Evolutionary conservation across 2,888 invertebrate genomes (phyloP).

Genomic region (Noctua comes): DNA sequence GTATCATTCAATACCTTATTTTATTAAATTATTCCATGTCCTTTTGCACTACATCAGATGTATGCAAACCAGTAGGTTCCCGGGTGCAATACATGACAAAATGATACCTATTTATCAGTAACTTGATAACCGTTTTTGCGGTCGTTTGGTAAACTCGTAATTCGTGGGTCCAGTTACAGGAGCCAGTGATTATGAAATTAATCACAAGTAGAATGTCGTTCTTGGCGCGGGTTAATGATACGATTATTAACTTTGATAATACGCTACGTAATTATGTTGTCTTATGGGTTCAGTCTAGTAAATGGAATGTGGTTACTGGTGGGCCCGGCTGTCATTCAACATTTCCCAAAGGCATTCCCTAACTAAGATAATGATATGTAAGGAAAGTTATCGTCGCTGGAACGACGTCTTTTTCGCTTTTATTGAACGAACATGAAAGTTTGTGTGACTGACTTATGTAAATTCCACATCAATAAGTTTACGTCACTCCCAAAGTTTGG

Average conservation of each 20-base stretch:
- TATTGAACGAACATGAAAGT: neutral
- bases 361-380: neutral
- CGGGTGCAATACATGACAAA: conserved; percentile 3
- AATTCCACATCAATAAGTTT: neutral
- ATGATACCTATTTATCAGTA: conserved; percentile 9
- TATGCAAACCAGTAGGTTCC: conserved; percentile 11
- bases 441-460: neutral
- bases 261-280: neutral
- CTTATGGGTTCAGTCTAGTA: too few relatives aligned
- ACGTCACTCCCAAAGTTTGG: neutral
- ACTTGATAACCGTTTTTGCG: conserved; percentile 20
- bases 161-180: conserved; percentile 28
- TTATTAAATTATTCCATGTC: conserved; percentile 11
- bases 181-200: conserved; percentile 22
- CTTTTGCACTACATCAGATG: neutral
- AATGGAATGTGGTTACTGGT: conserved; percentile 12
- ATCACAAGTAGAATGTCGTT: conserved; percentile 23
- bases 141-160: conserved; percentile 25
- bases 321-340: neutral
- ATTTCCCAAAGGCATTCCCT: neutral
- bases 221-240: neutral
- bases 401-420: neutral
- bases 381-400: neutral
- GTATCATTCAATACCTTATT: conserved; percentile 22
- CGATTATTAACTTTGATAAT: conserved; percentile 19